phyloP scores from a whole-genome alignment of 2,888 invertebrate genomes.

The Limnephilus lunatus region DNA sequence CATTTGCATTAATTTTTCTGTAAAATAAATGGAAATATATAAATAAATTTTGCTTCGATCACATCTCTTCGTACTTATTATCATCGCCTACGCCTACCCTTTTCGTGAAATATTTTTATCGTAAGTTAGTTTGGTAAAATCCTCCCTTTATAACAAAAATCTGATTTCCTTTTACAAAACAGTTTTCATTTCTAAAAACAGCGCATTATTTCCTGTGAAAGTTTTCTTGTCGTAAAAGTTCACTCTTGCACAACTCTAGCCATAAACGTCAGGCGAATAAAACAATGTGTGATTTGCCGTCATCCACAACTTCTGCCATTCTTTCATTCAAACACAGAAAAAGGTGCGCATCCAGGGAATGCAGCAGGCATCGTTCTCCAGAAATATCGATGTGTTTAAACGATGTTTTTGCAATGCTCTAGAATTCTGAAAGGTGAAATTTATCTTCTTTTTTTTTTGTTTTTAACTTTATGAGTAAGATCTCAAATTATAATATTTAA shows the following conservation, averaged over 20 bases:
- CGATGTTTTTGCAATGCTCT: not conserved
- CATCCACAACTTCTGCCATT: not conserved
- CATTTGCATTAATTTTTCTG: too few species aligned
- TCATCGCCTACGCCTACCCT: not conserved
- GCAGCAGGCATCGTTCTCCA: not conserved
- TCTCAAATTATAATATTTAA: too few species aligned
- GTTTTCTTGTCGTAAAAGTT: not conserved
- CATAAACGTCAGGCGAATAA: not conserved
- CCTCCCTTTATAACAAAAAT: not conserved
- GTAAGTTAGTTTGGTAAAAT: not conserved
- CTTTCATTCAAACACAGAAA: not conserved
- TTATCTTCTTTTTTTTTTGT: too few species aligned
- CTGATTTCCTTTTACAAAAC: not conserved
- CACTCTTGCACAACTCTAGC: not conserved
- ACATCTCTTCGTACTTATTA: too few species aligned
- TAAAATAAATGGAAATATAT: too few species aligned
- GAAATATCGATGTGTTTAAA: not conserved
- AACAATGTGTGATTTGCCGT: conserved; percentile 21
- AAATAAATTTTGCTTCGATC: too few species aligned
- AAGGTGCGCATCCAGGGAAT: not conserved
- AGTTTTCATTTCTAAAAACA: not conserved
- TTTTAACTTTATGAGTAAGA: too few species aligned
- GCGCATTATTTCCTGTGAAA: not conserved
- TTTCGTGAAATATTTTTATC: not conserved
- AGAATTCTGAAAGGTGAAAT: not conserved